A percentile compares a stretch with the other conserved stretches of the same genome.
Evolutionary conservation across 2,888 invertebrate species (phyloP).

Genomic region (Allacma fusca): DNA sequence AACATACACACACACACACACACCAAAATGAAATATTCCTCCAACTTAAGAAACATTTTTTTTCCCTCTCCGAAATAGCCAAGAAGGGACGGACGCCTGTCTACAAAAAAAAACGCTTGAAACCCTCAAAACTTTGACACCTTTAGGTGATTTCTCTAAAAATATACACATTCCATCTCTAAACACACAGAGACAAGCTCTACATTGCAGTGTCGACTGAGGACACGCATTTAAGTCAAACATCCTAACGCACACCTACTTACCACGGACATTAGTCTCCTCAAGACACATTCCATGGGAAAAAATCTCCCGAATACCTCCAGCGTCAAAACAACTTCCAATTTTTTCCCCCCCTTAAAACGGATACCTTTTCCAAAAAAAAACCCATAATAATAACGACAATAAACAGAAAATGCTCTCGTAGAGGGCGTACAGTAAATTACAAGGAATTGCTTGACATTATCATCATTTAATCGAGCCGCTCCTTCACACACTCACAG

Average conservation of each 20-base stretch:
- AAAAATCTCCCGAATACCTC: no score
- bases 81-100: constrained; percentile 4
- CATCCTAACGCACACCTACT: background rate
- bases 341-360: no score
- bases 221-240: background rate
- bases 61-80: background rate
- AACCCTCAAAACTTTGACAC: background rate
- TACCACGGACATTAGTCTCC: background rate
- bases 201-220: no score
- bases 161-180: constrained; percentile 15
- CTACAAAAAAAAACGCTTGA: background rate
- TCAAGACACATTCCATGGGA: background rate
- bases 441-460: constrained; percentile 23
- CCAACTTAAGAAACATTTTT: background rate
- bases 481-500: constrained; percentile 25
- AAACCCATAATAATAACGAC: background rate
- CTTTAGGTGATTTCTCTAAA: background rate
- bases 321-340: no score
- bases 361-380: no score
- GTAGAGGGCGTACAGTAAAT: constrained; percentile 28
- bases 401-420: background rate
- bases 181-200: background rate
- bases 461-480: constrained; percentile 27
- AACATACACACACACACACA: background rate
- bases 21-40: background rate